A percentile compares a stretch with the other conserved stretches of the same genome.
Conservation (phyloP, 2,797 vertebrate genomes). For the Coilia nasus region DNA sequence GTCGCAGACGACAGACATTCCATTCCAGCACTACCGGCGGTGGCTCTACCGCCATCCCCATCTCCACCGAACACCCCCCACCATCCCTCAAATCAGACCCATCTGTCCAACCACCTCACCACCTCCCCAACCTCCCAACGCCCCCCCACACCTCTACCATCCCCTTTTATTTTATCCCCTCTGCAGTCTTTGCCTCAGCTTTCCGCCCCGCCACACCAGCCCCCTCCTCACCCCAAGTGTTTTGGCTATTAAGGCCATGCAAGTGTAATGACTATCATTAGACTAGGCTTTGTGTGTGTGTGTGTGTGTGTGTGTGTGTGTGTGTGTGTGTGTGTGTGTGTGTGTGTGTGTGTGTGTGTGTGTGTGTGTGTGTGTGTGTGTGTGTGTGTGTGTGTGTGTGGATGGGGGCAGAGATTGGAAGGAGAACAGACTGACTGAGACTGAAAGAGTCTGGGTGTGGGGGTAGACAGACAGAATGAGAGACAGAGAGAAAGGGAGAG, state of each 20-base stretch:
- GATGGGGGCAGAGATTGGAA: conserved; percentile 9
- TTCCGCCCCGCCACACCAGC: conserved; percentile 40
- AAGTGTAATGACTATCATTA: conserved; percentile 73
- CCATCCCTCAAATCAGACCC: conserved; percentile 5
- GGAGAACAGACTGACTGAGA: conserved; percentile 40
- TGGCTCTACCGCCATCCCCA: conserved; percentile 29
- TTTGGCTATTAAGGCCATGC: conserved; percentile 78
- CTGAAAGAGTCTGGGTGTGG: conserved; percentile 29
- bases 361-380: conserved; percentile 36
- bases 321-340: neutral
- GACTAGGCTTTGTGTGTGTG: conserved; percentile 66
- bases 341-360: conserved; percentile 19
- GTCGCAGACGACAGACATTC: conserved; percentile 22
- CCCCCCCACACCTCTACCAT: conserved; percentile 38
- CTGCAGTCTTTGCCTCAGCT: conserved; percentile 51
- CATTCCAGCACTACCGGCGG: conserved; percentile 48
- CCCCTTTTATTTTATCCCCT: conserved; percentile 31
- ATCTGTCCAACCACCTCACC: neutral
- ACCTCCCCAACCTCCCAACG: conserved; percentile 45
- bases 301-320: conserved; percentile 33
- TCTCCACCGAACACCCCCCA: neutral
- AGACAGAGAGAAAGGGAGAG: conserved; percentile 48
- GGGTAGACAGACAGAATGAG: conserved; percentile 40
- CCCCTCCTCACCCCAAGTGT: conserved; percentile 73
- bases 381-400: conserved; percentile 2